Conservation (phyloP, 2,888 invertebrate species). For the Aelia acuminata region DNA sequence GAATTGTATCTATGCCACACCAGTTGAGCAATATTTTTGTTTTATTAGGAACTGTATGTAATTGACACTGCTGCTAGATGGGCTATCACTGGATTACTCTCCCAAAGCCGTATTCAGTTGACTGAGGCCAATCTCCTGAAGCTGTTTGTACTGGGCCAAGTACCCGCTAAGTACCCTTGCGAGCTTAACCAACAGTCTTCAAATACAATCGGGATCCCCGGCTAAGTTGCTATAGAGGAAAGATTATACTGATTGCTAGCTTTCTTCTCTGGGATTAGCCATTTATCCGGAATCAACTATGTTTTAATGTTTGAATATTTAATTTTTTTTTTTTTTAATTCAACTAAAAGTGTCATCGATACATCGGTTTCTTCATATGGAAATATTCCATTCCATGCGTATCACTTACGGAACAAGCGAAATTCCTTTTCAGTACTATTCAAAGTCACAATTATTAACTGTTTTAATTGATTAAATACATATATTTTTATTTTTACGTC, state of each 20-base stretch:
- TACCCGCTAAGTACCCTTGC: background rate
- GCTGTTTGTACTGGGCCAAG: conserved; percentile 17
- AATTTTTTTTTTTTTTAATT: no score
- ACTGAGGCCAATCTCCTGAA: conserved; percentile 3
- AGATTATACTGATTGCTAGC: background rate
- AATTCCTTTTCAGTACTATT: no score
- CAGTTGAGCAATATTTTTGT: no score
- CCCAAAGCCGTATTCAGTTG: conserved; percentile 22
- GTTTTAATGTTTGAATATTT: background rate
- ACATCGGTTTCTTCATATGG: no score
- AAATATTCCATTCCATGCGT: no score
- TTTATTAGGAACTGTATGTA: background rate
- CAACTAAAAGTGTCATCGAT: no score
- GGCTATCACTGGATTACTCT: background rate
- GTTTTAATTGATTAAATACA: no score
- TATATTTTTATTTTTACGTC: no score
- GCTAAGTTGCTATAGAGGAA: background rate
- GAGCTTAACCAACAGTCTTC: background rate
- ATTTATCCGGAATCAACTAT: background rate
- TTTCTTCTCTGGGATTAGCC: background rate
- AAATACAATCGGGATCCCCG: background rate
- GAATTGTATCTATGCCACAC: no score
- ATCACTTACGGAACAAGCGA: no score
- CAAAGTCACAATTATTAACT: no score
- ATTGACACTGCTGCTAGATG: background rate